phyloP scores from a whole-genome alignment of 1,140 invertebrate species.

The Whitmania pigra region DNA sequence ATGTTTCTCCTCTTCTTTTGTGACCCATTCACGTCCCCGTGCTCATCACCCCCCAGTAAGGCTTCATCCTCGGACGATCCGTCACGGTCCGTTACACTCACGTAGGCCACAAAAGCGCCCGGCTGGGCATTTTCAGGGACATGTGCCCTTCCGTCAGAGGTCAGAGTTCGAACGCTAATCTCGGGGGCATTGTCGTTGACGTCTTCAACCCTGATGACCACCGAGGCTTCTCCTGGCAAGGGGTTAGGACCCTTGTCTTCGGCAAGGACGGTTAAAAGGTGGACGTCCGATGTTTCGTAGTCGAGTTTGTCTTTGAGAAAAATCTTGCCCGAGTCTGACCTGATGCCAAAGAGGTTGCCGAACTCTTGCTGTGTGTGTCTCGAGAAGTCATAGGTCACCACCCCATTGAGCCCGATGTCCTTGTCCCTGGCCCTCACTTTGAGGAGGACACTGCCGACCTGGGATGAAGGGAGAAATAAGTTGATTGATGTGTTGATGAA shows the following conservation, averaged over 20 bases:
- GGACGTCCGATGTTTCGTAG: slow-evolving; percentile 18
- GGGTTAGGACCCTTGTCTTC: slow-evolving; percentile 20
- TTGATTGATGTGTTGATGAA: neutral
- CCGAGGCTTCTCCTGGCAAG: slow-evolving; percentile 18
- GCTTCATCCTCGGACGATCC: slow-evolving; percentile 10
- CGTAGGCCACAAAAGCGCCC: slow-evolving; percentile 24
- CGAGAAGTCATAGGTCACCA: slow-evolving; percentile 60
- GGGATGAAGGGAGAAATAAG: neutral
- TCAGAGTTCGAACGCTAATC: slow-evolving; percentile 21
- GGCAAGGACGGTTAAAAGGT: slow-evolving; percentile 20
- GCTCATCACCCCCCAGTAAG: slow-evolving; percentile 5
- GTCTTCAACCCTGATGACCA: slow-evolving; percentile 45
- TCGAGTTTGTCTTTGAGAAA: slow-evolving; percentile 16
- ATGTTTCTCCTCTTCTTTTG: slow-evolving; percentile 3
- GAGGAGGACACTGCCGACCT: slow-evolving; percentile 62
- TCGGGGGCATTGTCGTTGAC: slow-evolving; percentile 41
- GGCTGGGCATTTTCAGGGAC: slow-evolving; percentile 20
- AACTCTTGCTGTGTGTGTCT: slow-evolving; percentile 28
- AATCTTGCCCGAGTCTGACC: slow-evolving; percentile 19
- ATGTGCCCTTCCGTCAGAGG: slow-evolving; percentile 9
- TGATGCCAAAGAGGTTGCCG: slow-evolving; percentile 19
- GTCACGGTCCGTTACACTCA: slow-evolving; percentile 22
- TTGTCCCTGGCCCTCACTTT: slow-evolving; percentile 55
- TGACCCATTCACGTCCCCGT: neutral
- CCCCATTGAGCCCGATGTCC: slow-evolving; percentile 34